Conservation (phyloP, 1,140 invertebrate species). For the Archivesica marissinica region DNA sequence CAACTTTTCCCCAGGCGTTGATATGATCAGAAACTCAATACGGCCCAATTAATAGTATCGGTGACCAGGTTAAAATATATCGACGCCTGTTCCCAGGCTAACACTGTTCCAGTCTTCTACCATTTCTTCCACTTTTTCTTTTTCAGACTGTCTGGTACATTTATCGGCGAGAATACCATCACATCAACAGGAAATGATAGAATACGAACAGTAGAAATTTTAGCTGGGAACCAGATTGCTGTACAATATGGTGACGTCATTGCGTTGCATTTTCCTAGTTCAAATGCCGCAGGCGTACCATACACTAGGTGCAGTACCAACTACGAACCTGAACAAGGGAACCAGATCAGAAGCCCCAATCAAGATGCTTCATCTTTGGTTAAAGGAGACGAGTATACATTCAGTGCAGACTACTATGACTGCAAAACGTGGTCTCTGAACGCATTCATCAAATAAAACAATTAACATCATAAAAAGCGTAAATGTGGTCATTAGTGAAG, state of each 20-base stretch:
- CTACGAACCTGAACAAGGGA: not conserved
- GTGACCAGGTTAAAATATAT: no score
- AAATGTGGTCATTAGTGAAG: no score
- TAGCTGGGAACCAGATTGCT: slow-evolving; percentile 2
- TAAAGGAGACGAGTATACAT: not conserved
- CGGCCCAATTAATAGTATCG: no score
- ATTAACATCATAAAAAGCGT: no score
- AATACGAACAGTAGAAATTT: not conserved
- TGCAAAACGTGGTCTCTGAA: slow-evolving; percentile 39
- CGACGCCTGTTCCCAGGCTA: no score
- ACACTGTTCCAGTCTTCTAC: no score
- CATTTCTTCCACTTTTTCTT: no score
- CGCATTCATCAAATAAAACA: slow-evolving; percentile 21
- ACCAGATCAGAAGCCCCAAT: not conserved
- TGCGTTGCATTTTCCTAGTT: not conserved
- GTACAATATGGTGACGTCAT: slow-evolving; percentile 34
- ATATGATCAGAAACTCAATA: no score
- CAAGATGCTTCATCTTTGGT: not conserved
- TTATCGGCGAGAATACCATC: slow-evolving; percentile 1
- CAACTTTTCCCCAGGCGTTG: no score
- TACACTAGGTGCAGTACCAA: not conserved
- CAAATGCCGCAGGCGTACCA: not conserved
- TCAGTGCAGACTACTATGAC: not conserved
- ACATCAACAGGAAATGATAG: slow-evolving; percentile 20
- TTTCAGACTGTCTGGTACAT: not conserved